Evolutionary conservation across 2,888 invertebrate genomes (phyloP).

Genomic region (Epinotia ramella): DNA sequence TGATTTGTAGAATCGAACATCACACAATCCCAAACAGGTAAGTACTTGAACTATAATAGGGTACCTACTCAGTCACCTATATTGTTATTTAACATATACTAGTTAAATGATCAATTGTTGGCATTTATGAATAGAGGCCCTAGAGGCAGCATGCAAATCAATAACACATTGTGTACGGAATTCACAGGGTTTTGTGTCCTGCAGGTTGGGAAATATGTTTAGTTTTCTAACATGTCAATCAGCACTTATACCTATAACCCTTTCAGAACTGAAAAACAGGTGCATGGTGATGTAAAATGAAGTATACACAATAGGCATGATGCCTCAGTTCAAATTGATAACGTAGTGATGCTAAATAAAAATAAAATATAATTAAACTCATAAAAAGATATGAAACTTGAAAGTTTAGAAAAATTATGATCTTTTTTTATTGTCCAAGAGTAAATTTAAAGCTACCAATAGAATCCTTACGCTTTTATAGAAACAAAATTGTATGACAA

Average conservation of each 20-base stretch:
- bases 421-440: too few relatives aligned
- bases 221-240: neutral
- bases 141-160: conserved; percentile 42
- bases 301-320: too few relatives aligned
- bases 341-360: too few relatives aligned
- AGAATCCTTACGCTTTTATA: too few relatives aligned
- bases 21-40: conserved; percentile 11
- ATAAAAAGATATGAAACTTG: too few relatives aligned
- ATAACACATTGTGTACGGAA: conserved; percentile 35
- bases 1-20: conserved; percentile 6
- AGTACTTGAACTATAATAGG: conserved; percentile 4
- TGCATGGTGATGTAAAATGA: too few relatives aligned
- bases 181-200: conserved; percentile 10
- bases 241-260: neutral
- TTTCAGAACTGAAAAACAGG: too few relatives aligned
- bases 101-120: conserved; percentile 36
- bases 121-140: conserved; percentile 42
- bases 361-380: too few relatives aligned
- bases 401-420: too few relatives aligned
- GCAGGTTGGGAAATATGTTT: conserved; percentile 6
- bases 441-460: too few relatives aligned
- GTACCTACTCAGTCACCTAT: conserved; percentile 1
- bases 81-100: conserved; percentile 21
- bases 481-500: too few relatives aligned
- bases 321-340: too few relatives aligned